These are phyloP conservation scores for Abrostola triplasia DNA, from an alignment of 2,888 invertebrate species.

Conservation along the genomic window DNA sequence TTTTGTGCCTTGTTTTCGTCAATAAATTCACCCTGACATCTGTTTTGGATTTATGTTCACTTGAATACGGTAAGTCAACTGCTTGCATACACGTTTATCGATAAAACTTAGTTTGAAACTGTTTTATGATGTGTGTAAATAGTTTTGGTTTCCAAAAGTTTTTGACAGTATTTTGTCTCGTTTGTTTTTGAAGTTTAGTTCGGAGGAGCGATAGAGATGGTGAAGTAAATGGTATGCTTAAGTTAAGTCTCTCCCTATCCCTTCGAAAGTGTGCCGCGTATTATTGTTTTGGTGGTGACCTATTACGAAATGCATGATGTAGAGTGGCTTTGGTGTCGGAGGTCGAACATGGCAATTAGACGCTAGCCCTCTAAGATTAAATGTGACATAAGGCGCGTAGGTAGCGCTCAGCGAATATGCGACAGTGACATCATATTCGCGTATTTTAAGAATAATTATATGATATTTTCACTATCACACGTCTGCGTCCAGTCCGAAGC, in stretches of 20 bases:
- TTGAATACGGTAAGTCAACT: slow-evolving; percentile 79
- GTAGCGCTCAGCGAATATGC: slow-evolving; percentile 56
- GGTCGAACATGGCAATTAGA: slow-evolving; percentile 62
- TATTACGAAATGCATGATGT: slow-evolving; percentile 78
- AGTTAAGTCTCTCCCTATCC: slow-evolving; percentile 72
- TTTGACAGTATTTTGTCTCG: slow-evolving; percentile 76
- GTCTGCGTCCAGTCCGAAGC: slow-evolving; percentile 15
- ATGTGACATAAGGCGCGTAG: slow-evolving; percentile 71
- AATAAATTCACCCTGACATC: slow-evolving; percentile 74
- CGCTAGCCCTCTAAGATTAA: slow-evolving; percentile 61
- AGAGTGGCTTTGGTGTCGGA: slow-evolving; percentile 56
- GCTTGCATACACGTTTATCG: slow-evolving; percentile 30
- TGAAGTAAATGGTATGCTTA: slow-evolving; percentile 58
- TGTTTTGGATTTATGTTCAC: slow-evolving; percentile 86
- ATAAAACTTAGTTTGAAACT: slow-evolving; percentile 53
- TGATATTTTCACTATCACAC: slow-evolving; percentile 51
- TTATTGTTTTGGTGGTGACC: slow-evolving; percentile 82
- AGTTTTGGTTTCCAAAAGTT: slow-evolving; percentile 75
- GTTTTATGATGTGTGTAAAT: slow-evolving; percentile 71
- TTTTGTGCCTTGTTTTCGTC: slow-evolving; percentile 84
- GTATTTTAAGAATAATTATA: slow-evolving; percentile 67
- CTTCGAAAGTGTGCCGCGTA: slow-evolving; percentile 82
- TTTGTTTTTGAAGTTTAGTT: slow-evolving; percentile 59
- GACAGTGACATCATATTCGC: slow-evolving; percentile 74
- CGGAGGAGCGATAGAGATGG: slow-evolving; percentile 72